Base-by-base conservation (phyloP, 2,888 invertebrate genomes). In the Ectobius pallidus region DNA sequence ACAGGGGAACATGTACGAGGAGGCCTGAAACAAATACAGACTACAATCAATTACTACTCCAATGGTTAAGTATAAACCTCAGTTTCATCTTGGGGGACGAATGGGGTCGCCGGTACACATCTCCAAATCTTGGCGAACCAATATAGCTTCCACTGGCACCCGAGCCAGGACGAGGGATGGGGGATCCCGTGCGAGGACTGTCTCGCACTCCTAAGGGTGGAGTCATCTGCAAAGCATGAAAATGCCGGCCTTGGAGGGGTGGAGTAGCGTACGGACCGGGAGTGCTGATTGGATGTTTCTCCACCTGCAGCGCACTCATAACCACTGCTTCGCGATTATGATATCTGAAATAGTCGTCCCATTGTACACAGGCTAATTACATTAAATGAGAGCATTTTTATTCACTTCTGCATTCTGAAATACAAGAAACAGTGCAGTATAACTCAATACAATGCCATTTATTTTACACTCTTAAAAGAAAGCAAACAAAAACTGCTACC, bases 41-140 rank as follows among this genome's bases (percentile, higher is more conserved):
- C 69, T 69, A 69, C 46, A 73, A 49, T 49, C 63, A 73, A 58
- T 42, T 52, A 49, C 49, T 72, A 55, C 16, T 27, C 34, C 34
- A 70, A n/a, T 16, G 11, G 39, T 9, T 69, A 46, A 49, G 20
- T 30, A 22, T 82, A 79, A 84, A 95, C 95, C 95, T 95, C 84
- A 95, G 87, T 86, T 96, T 95, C 91, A 96, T 92, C 87, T 95
- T 95, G 76, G 95, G 95, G 80, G 94, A 95, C 78, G 92, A 91
- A 79, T 93, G 94, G 76, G 91, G 89, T 79, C 87, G 86, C 4
- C 32, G 86, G 71, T 88, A 85, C 79, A 82, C 84, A 78, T 83
- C 83, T 68, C 88, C 89, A 67, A 85, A 83, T 39, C 87, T 85
- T 75, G 87, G 85, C 52, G 78, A 77, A 14, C 77, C 76, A 58